phyloP scores from a whole-genome alignment of 2,113 vertebrate genomes.

The Pseudopipra pipra region DNA sequence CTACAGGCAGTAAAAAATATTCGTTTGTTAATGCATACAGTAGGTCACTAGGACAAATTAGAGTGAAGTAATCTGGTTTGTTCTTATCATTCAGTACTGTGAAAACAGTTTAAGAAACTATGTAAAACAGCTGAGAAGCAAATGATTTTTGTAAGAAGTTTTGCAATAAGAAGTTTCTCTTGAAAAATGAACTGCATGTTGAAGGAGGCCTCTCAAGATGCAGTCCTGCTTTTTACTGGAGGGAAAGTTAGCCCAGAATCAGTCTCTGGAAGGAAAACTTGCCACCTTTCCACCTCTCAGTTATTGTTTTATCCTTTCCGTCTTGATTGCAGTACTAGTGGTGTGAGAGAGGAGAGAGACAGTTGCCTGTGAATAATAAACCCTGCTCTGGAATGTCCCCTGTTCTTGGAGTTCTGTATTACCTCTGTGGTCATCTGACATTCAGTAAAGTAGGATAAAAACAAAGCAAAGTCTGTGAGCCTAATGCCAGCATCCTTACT shows the following conservation, averaged over 20 bases:
- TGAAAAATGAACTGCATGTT: conserved; percentile 14
- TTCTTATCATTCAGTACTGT: conserved; percentile 29
- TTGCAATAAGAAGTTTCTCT: conserved; percentile 31
- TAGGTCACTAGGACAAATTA: conserved; percentile 67
- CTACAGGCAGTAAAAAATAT: conserved; percentile 47
- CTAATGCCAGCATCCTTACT: conserved; percentile 6
- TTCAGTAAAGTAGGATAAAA: not conserved
- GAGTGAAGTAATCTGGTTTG: conserved; percentile 51
- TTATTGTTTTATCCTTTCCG: not conserved
- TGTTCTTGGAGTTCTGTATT: not conserved
- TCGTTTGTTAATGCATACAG: conserved; percentile 61
- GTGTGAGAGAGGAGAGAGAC: not conserved
- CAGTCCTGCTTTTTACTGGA: not conserved
- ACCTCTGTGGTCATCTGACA: conserved; percentile 8
- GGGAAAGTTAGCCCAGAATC: not conserved
- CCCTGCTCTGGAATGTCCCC: not conserved
- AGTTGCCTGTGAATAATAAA: not conserved
- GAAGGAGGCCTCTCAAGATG: not conserved
- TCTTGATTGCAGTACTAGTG: not conserved
- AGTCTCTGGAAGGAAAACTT: not conserved
- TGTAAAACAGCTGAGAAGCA: conserved; percentile 22
- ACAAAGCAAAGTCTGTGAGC: conserved; percentile 25
- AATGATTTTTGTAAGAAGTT: conserved; percentile 24
- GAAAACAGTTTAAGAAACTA: conserved; percentile 40
- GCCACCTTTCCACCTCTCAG: not conserved